phyloP scores from a whole-genome alignment of 2,797 vertebrate genomes.

The Trachops cirrhosus region DNA sequence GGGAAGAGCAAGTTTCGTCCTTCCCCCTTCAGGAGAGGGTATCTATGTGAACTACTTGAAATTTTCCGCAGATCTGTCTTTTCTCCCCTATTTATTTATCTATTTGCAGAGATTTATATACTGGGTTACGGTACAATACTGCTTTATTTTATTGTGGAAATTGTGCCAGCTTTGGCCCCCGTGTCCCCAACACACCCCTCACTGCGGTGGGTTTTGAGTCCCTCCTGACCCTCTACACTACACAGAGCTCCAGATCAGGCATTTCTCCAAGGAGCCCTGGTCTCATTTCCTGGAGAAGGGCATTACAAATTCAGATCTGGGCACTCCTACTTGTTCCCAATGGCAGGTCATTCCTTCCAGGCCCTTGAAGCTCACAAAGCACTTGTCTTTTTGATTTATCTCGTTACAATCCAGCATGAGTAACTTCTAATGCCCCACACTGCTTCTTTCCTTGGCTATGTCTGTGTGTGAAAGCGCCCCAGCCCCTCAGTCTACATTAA shows the following conservation, averaged over 20 bases:
- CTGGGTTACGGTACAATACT: background rate
- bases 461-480: background rate
- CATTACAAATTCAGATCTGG: background rate
- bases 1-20: background rate
- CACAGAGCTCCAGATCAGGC: background rate
- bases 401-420: too few species aligned
- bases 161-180: background rate
- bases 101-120: background rate
- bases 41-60: background rate
- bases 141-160: background rate
- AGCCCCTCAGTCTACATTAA: background rate
- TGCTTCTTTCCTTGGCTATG: background rate
- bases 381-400: background rate
- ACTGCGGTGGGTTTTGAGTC: background rate
- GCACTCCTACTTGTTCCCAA: background rate
- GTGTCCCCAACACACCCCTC: background rate
- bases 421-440: background rate
- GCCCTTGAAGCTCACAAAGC: background rate
- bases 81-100: background rate
- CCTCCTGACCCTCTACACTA: background rate
- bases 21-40: background rate
- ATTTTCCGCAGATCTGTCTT: background rate
- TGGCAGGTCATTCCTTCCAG: background rate
- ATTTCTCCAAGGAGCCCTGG: background rate
- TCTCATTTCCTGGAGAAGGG: background rate